Evolutionary conservation across 2,888 invertebrate species (phyloP), one percentile per base, ranked within the genome.

Genomic region (Phyllotreta striolata): DNA sequence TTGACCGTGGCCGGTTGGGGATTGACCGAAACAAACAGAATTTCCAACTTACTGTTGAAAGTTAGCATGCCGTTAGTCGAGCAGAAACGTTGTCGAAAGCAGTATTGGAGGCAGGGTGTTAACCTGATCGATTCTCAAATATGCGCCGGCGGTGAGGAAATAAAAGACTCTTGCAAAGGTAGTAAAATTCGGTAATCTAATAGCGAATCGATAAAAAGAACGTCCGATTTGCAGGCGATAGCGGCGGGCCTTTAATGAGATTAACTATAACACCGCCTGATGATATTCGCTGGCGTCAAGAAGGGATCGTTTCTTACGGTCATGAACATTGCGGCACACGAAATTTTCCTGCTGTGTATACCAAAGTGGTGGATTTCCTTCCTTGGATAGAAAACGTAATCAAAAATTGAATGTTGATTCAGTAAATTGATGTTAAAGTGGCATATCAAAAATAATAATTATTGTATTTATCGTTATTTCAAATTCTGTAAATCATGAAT

Each of bases 171-270:
- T 0, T 92, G 92, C 73, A 84, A 82, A 35, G 91, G 62, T 62
- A 49, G 4, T 8, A 38, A 35, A 8, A 6, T 41, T 41, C 9
- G 4, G 9, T n/a, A 41, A 41, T 41, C 9, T 41, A 41, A n/a
- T 41, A 1, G 10, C 5, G n/a, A 41, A 1, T 41, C 3, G 9
- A n/a, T 41, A 10, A 9, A 41, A 41, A n/a, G 9, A 41, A n/a
- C 9, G 9, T 3, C 1, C 10, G 24, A 24, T 41, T 10, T 47
- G 24, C 47, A 47, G 92, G 92, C 0, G 92, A 92, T 72, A 91
- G 91, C 7, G 92, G 92, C 0, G 91, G 92, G 3, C 91, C 92
- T 0, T 79, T 92, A 1, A 91, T 92, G 91, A 83, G 79, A 70
- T 79, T 80, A 47, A 79, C 80, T 43, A 79, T 80, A 69, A 74